phyloP scores from a whole-genome alignment of 2,113 vertebrate species.

The Scalopus aquaticus region DNA sequence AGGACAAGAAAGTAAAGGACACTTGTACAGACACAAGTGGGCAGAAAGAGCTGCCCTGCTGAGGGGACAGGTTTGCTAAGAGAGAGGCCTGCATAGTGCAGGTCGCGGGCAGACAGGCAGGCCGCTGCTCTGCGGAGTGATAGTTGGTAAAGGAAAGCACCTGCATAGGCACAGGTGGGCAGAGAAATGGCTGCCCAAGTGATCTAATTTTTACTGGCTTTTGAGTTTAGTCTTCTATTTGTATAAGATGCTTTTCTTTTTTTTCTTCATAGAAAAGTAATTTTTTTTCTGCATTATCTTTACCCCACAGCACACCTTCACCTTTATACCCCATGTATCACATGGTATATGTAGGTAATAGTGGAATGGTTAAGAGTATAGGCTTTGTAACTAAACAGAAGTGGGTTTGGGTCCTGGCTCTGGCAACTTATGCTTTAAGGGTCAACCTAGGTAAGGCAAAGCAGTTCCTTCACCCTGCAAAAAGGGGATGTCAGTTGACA shows the following conservation, averaged over 20 bases:
- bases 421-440: not conserved
- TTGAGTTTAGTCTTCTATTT: conserved; percentile 2
- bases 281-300: not conserved
- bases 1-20: too few species aligned
- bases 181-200: too few species aligned
- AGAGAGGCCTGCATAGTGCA: too few species aligned
- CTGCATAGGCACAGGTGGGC: too few species aligned
- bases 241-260: not conserved
- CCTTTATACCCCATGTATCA: not conserved
- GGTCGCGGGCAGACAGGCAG: too few species aligned
- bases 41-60: too few species aligned
- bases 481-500: not conserved
- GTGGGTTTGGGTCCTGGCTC: not conserved
- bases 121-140: too few species aligned
- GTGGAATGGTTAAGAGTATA: not conserved
- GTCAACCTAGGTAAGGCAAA: not conserved
- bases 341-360: not conserved
- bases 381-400: not conserved
- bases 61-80: too few species aligned
- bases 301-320: not conserved
- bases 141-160: too few species aligned
- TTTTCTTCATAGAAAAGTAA: not conserved
- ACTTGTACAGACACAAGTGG: too few species aligned
- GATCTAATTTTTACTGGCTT: not conserved
- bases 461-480: not conserved